phyloP scores from a whole-genome alignment of 2,797 vertebrate genomes.

The Arremon aurantiirostris region DNA sequence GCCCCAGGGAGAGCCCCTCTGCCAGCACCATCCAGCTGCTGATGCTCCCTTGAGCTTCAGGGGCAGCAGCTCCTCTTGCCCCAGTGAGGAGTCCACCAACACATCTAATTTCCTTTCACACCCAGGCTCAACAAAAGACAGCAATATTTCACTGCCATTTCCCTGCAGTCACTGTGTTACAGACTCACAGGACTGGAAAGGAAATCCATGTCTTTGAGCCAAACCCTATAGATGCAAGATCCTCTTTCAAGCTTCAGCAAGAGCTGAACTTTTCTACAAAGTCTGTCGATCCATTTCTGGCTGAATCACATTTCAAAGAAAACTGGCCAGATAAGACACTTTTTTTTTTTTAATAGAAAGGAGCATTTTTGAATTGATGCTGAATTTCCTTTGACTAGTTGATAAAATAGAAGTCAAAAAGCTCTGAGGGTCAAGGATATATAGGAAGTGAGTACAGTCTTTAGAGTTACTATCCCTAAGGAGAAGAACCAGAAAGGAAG shows the following conservation, averaged over 20 bases:
- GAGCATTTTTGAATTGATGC: not conserved
- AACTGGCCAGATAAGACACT: not conserved
- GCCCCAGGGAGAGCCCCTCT: not conserved
- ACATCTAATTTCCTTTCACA: not conserved
- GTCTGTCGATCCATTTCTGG: not conserved
- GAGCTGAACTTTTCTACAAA: not conserved
- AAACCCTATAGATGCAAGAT: not conserved
- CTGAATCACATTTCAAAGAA: slow-evolving; percentile 3
- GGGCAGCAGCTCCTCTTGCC: not conserved
- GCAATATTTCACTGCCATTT: not conserved
- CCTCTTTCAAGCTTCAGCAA: not conserved
- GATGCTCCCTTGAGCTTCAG: not conserved
- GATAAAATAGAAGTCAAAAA: not conserved
- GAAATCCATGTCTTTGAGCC: not conserved
- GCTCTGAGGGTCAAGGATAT: not conserved
- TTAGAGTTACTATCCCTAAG: not conserved
- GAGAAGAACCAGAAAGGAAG: not conserved
- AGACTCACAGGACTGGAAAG: not conserved
- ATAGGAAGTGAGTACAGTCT: not conserved
- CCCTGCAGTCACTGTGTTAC: not conserved
- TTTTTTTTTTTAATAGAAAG: not conserved
- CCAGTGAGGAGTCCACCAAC: fast-evolving
- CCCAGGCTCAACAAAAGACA: not conserved
- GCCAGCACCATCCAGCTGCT: not conserved
- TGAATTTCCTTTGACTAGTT: not conserved